Conservation (phyloP, 2,888 invertebrate genomes). For the Tromatobia lineatoria region DNA sequence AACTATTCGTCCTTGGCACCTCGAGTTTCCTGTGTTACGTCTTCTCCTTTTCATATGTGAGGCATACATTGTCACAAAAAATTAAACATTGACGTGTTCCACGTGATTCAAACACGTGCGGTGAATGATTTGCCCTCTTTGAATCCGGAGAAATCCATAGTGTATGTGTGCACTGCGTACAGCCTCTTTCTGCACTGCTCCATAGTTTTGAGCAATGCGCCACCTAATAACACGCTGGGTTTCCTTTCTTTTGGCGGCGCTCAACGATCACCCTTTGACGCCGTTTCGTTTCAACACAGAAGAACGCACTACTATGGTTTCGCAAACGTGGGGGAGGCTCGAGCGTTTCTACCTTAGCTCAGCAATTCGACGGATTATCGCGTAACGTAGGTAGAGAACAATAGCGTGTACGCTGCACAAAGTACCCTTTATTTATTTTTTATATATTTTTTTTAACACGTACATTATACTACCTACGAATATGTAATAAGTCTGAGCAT, state of each 20-base stretch:
- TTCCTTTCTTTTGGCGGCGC: slow-evolving; percentile 59
- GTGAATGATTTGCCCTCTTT: slow-evolving; percentile 60
- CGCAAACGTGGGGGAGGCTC: slow-evolving; percentile 50
- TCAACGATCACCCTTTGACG: slow-evolving; percentile 66
- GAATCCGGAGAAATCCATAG: slow-evolving; percentile 54
- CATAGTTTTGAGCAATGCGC: slow-evolving; percentile 54
- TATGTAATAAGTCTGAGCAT: slow-evolving; percentile 17
- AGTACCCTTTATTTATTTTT: slow-evolving; percentile 3
- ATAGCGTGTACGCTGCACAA: not conserved
- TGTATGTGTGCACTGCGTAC: slow-evolving; percentile 14
- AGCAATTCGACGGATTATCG: slow-evolving; percentile 63
- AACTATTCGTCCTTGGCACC: not conserved
- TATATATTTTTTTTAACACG: slow-evolving; percentile 4
- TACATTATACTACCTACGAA: not conserved
- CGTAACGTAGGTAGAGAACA: slow-evolving; percentile 46
- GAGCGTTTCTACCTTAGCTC: slow-evolving; percentile 49
- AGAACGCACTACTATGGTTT: slow-evolving; percentile 51
- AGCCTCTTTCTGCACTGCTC: slow-evolving; percentile 37
- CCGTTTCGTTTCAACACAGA: slow-evolving; percentile 45
- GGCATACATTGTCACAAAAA: slow-evolving; percentile 20
- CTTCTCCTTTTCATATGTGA: not conserved
- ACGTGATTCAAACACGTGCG: slow-evolving; percentile 67
- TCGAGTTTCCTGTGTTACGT: slow-evolving; percentile 13
- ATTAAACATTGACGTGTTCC: slow-evolving; percentile 43
- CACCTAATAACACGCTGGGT: slow-evolving; percentile 61